Percentiles rank a stretch among this genome's conserved stretches.
Evolutionary conservation across 2,113 vertebrate genomes (phyloP).

Genomic region (Notechis scutatus): DNA sequence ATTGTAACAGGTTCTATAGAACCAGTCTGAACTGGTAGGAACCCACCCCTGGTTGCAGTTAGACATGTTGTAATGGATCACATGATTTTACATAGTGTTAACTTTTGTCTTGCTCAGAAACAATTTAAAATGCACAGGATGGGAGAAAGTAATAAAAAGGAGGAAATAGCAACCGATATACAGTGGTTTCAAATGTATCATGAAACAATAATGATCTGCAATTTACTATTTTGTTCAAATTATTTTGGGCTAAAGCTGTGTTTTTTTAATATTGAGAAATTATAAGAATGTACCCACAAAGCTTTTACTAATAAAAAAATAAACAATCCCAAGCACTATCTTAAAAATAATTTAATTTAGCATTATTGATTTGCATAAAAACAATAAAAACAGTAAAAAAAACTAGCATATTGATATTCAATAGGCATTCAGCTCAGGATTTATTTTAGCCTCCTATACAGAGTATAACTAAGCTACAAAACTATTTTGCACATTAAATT

Average conservation of each 20-base stretch:
- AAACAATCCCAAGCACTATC: constrained; percentile 50
- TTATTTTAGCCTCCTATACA: constrained; percentile 48
- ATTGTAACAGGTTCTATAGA: no score
- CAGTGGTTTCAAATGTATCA: constrained; percentile 23
- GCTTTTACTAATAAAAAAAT: constrained; percentile 35
- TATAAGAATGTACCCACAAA: constrained; percentile 24
- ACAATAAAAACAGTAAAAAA: constrained; percentile 50
- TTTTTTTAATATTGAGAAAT: constrained; percentile 42
- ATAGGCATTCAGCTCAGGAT: constrained; percentile 47
- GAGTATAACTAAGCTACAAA: constrained; percentile 54
- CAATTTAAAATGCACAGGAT: background rate
- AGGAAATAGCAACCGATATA: background rate
- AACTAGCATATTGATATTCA: constrained; percentile 64
- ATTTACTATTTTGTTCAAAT: constrained; percentile 41
- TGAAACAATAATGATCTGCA: background rate
- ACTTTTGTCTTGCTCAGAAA: background rate
- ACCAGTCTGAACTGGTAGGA: no score
- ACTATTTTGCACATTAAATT: constrained; percentile 31
- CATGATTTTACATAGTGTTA: constrained; percentile 42
- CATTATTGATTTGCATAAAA: constrained; percentile 56
- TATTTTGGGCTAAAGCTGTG: constrained; percentile 23
- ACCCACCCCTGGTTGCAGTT: constrained; percentile 1
- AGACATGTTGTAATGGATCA: constrained; percentile 43
- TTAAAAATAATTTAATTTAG: constrained; percentile 58
- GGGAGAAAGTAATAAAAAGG: background rate